Evolutionary conservation across 2,797 vertebrate species (phyloP).

Genomic region (Mormyrus proboscirostris): DNA sequence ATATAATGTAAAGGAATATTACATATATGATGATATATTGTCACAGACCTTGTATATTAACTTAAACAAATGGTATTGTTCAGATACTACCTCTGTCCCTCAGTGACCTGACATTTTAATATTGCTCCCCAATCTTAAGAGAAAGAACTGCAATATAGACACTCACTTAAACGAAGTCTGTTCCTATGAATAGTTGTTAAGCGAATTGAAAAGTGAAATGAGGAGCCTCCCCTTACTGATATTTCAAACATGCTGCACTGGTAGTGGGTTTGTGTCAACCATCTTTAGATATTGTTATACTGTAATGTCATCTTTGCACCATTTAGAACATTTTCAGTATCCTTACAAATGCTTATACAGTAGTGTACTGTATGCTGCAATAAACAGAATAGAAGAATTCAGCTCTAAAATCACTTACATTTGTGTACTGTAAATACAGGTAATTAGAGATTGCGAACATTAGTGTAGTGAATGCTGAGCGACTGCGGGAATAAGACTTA

Average conservation of each 20-base stretch:
- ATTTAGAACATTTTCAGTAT: background rate
- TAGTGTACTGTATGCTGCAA: background rate
- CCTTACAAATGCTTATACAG: background rate
- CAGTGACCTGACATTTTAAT: background rate
- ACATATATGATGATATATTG: background rate
- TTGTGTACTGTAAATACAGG: background rate
- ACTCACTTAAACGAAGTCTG: background rate
- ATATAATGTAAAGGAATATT: background rate
- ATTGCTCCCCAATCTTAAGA: background rate
- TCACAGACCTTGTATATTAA: background rate
- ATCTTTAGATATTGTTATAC: background rate
- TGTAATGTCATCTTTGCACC: background rate
- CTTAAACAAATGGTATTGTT: background rate
- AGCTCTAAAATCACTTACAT: background rate
- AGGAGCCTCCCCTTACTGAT: background rate
- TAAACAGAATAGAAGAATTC: background rate
- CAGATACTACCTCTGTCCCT: background rate
- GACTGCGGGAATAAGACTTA: background rate
- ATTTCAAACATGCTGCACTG: background rate
- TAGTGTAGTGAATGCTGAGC: background rate
- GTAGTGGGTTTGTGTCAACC: background rate
- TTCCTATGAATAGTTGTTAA: background rate
- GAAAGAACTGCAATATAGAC: background rate
- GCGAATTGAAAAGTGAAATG: background rate
- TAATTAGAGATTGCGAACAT: background rate